Conservation (phyloP, 2,797 vertebrate species). For the Pipistrellus pygmaeus region DNA sequence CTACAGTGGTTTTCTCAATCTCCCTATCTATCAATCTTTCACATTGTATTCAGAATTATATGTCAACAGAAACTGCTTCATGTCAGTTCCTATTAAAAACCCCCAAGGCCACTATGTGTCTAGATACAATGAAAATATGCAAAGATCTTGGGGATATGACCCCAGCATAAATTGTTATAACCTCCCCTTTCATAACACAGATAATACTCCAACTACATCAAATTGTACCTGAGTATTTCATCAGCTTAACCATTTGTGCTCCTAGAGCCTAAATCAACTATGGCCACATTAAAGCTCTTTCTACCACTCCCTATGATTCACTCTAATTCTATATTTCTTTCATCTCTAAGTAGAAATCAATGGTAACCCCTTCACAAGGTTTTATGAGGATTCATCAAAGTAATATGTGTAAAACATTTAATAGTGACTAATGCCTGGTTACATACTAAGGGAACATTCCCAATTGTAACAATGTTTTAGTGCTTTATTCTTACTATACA, state of each 20-base stretch:
- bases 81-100: background rate
- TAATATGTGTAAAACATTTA: background rate
- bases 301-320: background rate
- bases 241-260: background rate
- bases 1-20: background rate
- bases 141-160: background rate
- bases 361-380: background rate
- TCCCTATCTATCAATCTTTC: background rate
- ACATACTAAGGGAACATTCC: background rate
- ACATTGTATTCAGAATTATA: background rate
- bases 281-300: background rate
- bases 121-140: background rate
- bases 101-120: background rate
- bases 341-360: background rate
- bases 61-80: background rate
- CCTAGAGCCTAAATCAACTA: background rate
- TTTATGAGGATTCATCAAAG: background rate
- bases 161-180: background rate
- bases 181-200: background rate
- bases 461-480: background rate
- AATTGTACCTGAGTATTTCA: background rate
- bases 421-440: background rate
- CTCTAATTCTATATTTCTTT: background rate
- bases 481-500: background rate
- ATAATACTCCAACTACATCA: background rate